phyloP scores from a whole-genome alignment of 2,113 vertebrate species.

The Dromaius novaehollandiae region DNA sequence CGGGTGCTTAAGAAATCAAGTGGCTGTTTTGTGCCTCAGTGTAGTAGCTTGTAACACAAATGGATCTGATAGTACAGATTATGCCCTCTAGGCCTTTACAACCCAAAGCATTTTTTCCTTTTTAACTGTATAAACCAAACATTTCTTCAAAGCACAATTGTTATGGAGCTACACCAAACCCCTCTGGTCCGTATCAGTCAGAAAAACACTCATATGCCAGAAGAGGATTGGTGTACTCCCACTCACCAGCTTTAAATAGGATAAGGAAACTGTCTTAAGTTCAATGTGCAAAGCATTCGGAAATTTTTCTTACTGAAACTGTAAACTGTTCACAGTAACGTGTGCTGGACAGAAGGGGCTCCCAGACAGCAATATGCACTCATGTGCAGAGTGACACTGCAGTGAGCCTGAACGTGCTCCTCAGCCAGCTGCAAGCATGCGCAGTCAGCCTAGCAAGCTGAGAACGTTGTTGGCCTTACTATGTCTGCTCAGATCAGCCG shows the following conservation, averaged over 20 bases:
- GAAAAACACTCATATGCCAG: not conserved
- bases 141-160: slow-evolving; percentile 40
- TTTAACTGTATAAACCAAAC: slow-evolving; percentile 24
- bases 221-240: not conserved
- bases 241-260: not conserved
- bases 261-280: slow-evolving; percentile 28
- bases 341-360: not conserved
- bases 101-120: not conserved
- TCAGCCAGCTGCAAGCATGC: not conserved
- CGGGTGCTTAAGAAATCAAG: slow-evolving; percentile 67
- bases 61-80: slow-evolving; percentile 19
- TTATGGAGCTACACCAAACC: not conserved
- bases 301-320: not conserved
- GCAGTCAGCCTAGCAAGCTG: not conserved
- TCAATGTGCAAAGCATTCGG: not conserved
- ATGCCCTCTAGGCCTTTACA: slow-evolving; percentile 24
- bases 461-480: not conserved
- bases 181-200: not conserved
- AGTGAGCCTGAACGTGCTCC: not conserved
- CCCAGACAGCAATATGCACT: not conserved
- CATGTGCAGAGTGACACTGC: not conserved
- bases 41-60: not conserved
- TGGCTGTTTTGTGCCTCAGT: slow-evolving; percentile 18
- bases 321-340: not conserved
- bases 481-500: not conserved